phyloP scores from a whole-genome alignment of 2,113 vertebrate species.

The Ceyx cyanopectus region DNA sequence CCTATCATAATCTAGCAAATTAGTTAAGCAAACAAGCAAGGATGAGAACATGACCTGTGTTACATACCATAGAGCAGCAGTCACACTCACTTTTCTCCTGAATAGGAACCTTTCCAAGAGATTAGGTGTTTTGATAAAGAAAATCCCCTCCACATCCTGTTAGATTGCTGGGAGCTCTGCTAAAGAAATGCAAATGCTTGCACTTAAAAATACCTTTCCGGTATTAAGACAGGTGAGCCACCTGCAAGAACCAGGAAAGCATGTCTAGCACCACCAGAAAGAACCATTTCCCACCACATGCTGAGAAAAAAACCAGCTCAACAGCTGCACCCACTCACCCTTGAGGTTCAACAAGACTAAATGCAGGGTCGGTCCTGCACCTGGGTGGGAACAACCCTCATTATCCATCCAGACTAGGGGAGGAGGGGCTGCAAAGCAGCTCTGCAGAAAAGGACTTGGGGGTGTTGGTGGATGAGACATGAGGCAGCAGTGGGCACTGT shows the following conservation, averaged over 20 bases:
- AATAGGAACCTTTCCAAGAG: background rate
- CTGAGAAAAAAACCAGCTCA: background rate
- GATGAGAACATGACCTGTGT: background rate
- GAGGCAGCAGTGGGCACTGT: too few relatives aligned
- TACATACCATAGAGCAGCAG: background rate
- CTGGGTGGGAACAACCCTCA: too few relatives aligned
- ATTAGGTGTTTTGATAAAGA: background rate
- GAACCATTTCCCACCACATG: accelerated
- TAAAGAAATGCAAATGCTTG: background rate
- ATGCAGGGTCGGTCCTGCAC: too few relatives aligned
- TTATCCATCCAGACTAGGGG: too few relatives aligned
- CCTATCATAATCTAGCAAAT: background rate
- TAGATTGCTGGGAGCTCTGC: background rate
- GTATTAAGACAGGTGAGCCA: accelerated
- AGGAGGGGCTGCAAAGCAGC: too few relatives aligned
- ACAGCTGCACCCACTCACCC: background rate
- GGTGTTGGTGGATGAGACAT: too few relatives aligned
- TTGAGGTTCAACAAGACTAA: too few relatives aligned
- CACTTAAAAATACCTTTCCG: background rate
- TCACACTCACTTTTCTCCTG: too few relatives aligned
- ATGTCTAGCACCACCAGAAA: background rate
- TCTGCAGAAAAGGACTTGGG: too few relatives aligned
- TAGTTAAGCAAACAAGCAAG: background rate
- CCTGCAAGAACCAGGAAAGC: background rate
- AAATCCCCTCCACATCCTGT: background rate